Conservation (phyloP, 2,888 invertebrate species). For the Cryptosula pallasiana region DNA sequence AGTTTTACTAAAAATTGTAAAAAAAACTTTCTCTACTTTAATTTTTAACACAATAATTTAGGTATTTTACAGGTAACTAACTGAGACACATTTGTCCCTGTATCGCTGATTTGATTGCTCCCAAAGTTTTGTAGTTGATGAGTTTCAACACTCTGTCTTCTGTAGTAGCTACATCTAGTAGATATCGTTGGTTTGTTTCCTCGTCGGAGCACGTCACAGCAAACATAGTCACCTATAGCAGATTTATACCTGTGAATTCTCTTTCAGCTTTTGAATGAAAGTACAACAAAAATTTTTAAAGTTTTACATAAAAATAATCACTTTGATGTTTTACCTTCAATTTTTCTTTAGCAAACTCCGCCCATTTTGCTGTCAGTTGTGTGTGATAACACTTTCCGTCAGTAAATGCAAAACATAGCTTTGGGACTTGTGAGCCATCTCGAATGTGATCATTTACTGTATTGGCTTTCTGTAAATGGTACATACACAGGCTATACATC, state of each 20-base stretch:
- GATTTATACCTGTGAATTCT: not conserved
- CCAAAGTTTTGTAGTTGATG: conserved; percentile 4
- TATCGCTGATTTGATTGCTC: conserved; percentile 22
- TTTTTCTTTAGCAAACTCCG: conserved; percentile 11
- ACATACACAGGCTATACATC: no score
- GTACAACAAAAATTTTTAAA: not conserved
- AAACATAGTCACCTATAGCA: not conserved
- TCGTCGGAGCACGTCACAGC: conserved; percentile 16
- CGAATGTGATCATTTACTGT: conserved; percentile 20
- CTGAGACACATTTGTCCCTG: conserved; percentile 22
- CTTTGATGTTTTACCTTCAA: not conserved
- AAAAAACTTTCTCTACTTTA: not conserved
- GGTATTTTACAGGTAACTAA: not conserved
- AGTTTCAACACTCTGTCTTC: conserved; percentile 14
- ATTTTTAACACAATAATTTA: not conserved
- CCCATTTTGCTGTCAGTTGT: conserved; percentile 18
- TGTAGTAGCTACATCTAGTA: not conserved
- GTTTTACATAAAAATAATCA: not conserved
- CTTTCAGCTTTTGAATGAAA: not conserved
- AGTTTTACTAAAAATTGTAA: no score
- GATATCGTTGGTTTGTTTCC: not conserved
- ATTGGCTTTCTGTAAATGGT: conserved; percentile 2
- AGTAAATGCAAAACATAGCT: conserved; percentile 23
- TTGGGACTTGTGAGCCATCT: conserved; percentile 22
- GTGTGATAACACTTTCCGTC: conserved; percentile 23